Conservation (phyloP, 2,797 vertebrate genomes). For the Falco cherrug region DNA sequence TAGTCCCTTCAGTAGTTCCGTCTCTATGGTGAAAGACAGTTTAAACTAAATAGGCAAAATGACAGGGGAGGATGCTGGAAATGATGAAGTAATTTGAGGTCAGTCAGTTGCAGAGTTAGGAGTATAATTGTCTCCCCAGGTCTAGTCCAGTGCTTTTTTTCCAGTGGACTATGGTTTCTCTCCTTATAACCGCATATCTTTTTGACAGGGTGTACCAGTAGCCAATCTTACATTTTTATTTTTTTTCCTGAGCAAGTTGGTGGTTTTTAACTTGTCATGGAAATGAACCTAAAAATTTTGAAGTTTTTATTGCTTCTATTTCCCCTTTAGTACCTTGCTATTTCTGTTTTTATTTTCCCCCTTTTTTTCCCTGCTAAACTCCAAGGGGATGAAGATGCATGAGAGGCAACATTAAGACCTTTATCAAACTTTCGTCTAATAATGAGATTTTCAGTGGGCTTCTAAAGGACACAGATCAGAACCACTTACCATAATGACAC, state of each 20-base stretch:
- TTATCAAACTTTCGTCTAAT: constrained; percentile 72
- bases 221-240: not conserved
- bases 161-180: not conserved
- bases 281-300: not conserved
- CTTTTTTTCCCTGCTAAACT: not conserved
- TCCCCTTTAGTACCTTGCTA: not conserved
- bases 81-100: not conserved
- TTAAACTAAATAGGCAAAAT: not conserved
- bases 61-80: not conserved
- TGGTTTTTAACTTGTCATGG: not conserved
- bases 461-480: constrained; percentile 72
- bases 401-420: constrained; percentile 48
- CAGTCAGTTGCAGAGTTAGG: not conserved
- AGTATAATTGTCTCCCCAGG: not conserved
- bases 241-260: not conserved
- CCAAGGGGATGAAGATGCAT: constrained; percentile 31
- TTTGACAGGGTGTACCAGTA: not conserved
- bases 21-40: not conserved
- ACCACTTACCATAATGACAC: constrained; percentile 75
- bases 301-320: not conserved
- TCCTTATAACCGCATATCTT: not conserved
- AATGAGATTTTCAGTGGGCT: constrained; percentile 67
- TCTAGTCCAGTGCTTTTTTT: not conserved
- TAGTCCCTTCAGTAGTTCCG: not conserved
- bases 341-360: not conserved